These are phyloP conservation scores for Cavia aperea DNA, from an alignment of 2,113 vertebrate genomes.

Conservation along the genomic window DNA sequence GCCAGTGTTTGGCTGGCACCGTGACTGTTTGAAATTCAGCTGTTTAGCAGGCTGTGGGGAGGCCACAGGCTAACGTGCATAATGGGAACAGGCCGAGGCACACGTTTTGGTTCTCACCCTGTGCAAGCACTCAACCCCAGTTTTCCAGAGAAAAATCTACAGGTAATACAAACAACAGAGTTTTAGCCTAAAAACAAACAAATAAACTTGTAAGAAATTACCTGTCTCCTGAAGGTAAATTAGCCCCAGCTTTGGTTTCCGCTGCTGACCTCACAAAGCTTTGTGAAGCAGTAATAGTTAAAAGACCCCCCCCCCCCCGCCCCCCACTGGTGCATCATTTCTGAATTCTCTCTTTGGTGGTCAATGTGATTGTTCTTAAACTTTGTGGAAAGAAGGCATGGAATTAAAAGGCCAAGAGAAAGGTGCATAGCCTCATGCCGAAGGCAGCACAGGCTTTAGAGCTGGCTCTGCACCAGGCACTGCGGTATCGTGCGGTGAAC, in stretches of 20 bases:
- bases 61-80: conserved; percentile 55
- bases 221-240: conserved; percentile 27
- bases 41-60: conserved; percentile 63
- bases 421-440: rapidly evolving
- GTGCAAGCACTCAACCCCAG: neutral
- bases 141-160: conserved; percentile 31
- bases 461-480: neutral
- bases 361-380: conserved; percentile 34
- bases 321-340: neutral
- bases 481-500: neutral
- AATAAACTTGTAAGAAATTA: neutral
- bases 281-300: conserved; percentile 28
- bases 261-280: conserved; percentile 32
- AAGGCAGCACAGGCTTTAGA: neutral
- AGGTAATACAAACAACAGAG: conserved; percentile 33
- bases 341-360: neutral
- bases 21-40: conserved; percentile 57
- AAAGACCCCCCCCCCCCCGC: neutral
- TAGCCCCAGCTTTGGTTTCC: conserved; percentile 39
- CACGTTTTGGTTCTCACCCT: conserved; percentile 57
- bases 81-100: conserved; percentile 21
- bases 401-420: neutral
- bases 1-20: conserved; percentile 58
- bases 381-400: neutral
- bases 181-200: neutral